phyloP scores from a whole-genome alignment of 2,888 invertebrate species.

The Synanthedon vespiformis region DNA sequence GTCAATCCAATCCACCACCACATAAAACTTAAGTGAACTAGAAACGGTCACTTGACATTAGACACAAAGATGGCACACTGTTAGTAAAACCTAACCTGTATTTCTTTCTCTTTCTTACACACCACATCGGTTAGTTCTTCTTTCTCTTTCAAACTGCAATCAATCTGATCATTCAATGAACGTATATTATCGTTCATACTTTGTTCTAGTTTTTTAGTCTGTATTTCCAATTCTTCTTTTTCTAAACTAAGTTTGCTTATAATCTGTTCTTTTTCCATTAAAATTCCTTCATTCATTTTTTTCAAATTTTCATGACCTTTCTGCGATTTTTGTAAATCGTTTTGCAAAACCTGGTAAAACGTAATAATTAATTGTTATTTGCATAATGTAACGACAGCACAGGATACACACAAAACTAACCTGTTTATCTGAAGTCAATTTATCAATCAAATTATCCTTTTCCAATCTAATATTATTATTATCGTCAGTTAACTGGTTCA shows the following conservation, averaged over 20 bases:
- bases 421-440: constrained; percentile 34
- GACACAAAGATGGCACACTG: constrained; percentile 18
- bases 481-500: constrained; percentile 21
- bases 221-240: constrained; percentile 22
- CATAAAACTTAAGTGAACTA: neutral
- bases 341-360: constrained; percentile 39
- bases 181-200: constrained; percentile 32
- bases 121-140: constrained; percentile 24
- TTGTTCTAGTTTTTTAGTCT: constrained; percentile 20
- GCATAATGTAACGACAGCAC: constrained; percentile 1
- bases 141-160: constrained; percentile 31
- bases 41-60: neutral
- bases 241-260: constrained; percentile 22
- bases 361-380: constrained; percentile 9
- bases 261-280: constrained; percentile 22
- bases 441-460: constrained; percentile 20
- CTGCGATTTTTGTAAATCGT: constrained; percentile 24
- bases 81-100: constrained; percentile 40
- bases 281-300: constrained; percentile 17
- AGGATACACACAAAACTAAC: constrained; percentile 29
- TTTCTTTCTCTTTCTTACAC: constrained; percentile 33
- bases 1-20: neutral
- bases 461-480: constrained; percentile 19
- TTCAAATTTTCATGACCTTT: constrained; percentile 16
- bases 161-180: constrained; percentile 24